Evolutionary conservation across 2,113 vertebrate genomes (phyloP), one percentile per base, ranked within the genome.

Genomic region (Vicugna pacos): DNA sequence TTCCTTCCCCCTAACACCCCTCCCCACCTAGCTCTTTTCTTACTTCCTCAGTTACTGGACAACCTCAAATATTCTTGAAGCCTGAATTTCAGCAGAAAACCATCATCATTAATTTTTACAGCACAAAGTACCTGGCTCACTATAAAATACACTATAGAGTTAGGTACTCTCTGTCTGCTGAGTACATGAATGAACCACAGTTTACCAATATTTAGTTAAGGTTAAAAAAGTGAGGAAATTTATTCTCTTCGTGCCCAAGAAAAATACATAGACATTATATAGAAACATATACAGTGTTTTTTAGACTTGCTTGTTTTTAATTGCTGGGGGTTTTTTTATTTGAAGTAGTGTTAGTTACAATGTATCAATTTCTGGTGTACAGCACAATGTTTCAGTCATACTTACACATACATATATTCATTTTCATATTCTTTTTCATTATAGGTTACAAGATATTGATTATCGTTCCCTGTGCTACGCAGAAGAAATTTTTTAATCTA

Each of bases 221-320:
- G 15, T 75, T 1, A 22, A 30, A 88, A 89, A 73, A 89, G 58
- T 19, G 65, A 77, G 3, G 10, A 58, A 64, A 73, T 22, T 84
- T 60, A 75, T 52, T 79, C 38, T 58, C 75, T 94, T 92, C 22
- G 77, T 94, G 35, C 72, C 30, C 77, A 91, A 70, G 35, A 89
- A 77, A 20, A 67, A 8, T 54, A 67, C 16, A 38, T 5, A 81
- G 50, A 54, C 11, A 95, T 65, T 54, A 76, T 17, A 19, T 13
- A 89, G 46, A 86, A 86, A 91, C 0, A 79, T 2, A 86, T 42
- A 69, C 8, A 69, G 17, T 64, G 2, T 35, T 67, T 42, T 88
- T 62, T 16, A 69, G 9, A 62, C 19, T 50, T 83, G 30, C 38
- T 42, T 42, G 38, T 42, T 42, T 42, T 42, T 42, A 42, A 42